phyloP scores from a whole-genome alignment of 1,140 invertebrate species.

The Archegozetes longisetosus region DNA sequence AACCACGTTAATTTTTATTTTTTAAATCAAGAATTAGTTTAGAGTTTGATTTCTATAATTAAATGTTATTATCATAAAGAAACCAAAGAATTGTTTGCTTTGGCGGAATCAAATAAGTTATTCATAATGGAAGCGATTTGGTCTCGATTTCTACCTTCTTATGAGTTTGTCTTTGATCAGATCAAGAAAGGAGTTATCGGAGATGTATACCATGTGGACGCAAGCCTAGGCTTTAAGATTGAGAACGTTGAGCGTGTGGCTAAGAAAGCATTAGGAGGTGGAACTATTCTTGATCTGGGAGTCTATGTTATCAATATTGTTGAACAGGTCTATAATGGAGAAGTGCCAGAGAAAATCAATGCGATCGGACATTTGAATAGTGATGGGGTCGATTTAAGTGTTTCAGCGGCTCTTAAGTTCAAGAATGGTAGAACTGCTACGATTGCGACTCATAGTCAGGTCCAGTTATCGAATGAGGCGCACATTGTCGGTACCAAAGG shows the following conservation, averaged over 20 bases:
- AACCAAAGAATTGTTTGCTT: conserved; percentile 38
- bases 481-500: conserved; percentile 50
- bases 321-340: conserved; percentile 47
- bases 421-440: conserved; percentile 43
- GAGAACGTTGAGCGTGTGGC: conserved; percentile 39
- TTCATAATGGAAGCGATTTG: conserved; percentile 45
- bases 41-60: background rate
- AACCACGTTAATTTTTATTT: background rate
- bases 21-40: background rate
- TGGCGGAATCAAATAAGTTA: conserved; percentile 37
- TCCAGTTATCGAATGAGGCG: conserved; percentile 44
- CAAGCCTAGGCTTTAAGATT: conserved; percentile 46
- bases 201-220: conserved; percentile 46
- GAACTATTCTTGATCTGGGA: conserved; percentile 62
- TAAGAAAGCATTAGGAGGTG: conserved; percentile 52
- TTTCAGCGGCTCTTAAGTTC: conserved; percentile 44
- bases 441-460: conserved; percentile 36
- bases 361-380: conserved; percentile 46
- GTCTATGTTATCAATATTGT: conserved; percentile 62
- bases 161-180: conserved; percentile 41
- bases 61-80: conserved; percentile 26
- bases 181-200: conserved; percentile 47
- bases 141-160: conserved; percentile 61
- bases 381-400: conserved; percentile 48
- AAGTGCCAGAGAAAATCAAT: conserved; percentile 40